Evolutionary conservation across 2,113 vertebrate species (phyloP), one percentile per base, ranked within the genome.

Genomic region (Pterocles orientalis): DNA sequence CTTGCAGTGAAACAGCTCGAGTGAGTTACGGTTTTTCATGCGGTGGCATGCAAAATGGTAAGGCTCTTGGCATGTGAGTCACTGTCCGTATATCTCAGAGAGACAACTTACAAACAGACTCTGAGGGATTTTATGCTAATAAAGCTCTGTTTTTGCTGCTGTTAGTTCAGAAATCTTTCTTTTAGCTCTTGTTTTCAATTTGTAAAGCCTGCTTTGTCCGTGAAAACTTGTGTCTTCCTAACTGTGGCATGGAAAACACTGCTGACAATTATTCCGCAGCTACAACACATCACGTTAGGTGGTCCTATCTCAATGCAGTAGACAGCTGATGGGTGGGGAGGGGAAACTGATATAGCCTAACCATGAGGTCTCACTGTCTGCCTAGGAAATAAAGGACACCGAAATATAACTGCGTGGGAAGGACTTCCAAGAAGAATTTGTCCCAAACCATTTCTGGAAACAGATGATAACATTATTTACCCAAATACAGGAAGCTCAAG

Each of bases 381-480:
- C 92, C 84, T 97, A 87, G 95, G 95, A 97, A 97, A 97, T 92
- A 91, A 90, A 84, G 75, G 82, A 93, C 65, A 96, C 81, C 54
- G 20, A 97, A 97, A 96, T 95, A 95, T 36, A 96, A 97, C 95
- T 85, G 91, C n/a, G 91, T 97, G 96, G 96, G 96, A 97, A 97
- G 94, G 69, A 72, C 91, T 98, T 98, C 97, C 95, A 96, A 98
- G 97, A 96, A 97, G 96, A 97, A 95, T 91, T 94, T 93, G 95
- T 96, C 90, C 84, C 87, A 96, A 95, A 90, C 83, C 92, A 81
- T 96, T 97, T 97, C 96, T 97, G 94, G 94, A 98, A 98, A 98
- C 68, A 95, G 90, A 97, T 97, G 97, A 97, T 97, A 97, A 96
- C 92, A 94, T 95, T 95, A 98, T 96, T 97, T 98, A 96, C 96